Base-by-base conservation (phyloP, 1,140 invertebrate genomes). In the Pteromalus puparum region DNA sequence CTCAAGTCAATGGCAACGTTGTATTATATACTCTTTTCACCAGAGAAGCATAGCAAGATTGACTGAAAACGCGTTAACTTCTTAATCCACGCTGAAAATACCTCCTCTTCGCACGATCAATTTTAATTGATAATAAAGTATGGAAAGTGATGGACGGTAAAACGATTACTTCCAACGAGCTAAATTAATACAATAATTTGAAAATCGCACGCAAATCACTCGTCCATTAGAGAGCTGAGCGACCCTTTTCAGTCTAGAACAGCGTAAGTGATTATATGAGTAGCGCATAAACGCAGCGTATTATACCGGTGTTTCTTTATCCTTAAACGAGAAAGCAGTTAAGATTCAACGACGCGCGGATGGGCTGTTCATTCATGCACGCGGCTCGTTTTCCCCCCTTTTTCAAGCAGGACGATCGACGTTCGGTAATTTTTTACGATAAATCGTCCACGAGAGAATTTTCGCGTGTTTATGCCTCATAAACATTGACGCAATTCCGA, bases 291-390 rank as follows among this genome's bases (percentile, higher is more conserved):
- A 34, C 30, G 30, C 30, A 5, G 26, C 70, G 48, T 53, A 81
- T 81, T 80, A n/a, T n/a, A 30, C 68, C 26, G 21, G 30, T 70
- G 24, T 24, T 81, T 61, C 18, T 34, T 42, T 42, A 9, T 38
- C 46, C 28, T 61, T 30, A 74, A 34, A 74, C 28, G 46, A 74
- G 70, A 81, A 74, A 74, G 70, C 74, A 61, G 18, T 61, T 74
- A 38, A 61, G 28, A 81, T 72, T 53, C 48, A 21, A 30, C 79
- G 67, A 18, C 34, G 38, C 38, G 2, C 38, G 30, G 78, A 80
- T 80, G 78, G 46, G 24, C 68, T 70, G 73, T 78, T 42, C 38
- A 42, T 42, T 42, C 38, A 42, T 9, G 38, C 30, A 9, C 7
- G 9, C 38, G 10, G 30, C 30, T 34, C 3, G 3, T 34, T 34